Conservation (phyloP, 1,140 invertebrate genomes). For the Andricus grossulariae region DNA sequence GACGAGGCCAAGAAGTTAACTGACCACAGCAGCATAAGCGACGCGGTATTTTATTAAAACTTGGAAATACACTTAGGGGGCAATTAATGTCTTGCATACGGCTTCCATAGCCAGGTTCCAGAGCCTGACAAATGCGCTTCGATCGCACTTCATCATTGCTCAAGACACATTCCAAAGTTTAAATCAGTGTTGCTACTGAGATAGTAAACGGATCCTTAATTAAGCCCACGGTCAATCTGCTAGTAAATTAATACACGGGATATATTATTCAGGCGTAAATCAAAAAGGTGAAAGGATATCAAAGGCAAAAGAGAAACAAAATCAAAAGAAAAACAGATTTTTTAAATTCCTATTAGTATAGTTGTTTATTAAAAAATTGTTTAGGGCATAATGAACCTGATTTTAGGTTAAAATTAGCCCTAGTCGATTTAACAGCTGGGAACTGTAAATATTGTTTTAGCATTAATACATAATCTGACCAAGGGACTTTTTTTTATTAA, state of each 20-base stretch:
- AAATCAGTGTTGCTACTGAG: constrained; percentile 20
- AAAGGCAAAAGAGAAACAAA: not conserved
- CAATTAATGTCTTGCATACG: constrained; percentile 49
- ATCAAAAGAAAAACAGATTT: not conserved
- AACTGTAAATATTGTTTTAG: too few relatives aligned
- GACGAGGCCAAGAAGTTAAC: constrained; percentile 49
- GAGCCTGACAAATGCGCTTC: constrained; percentile 21
- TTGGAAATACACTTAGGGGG: constrained; percentile 47
- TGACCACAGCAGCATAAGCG: constrained; percentile 40
- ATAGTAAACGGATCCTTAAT: constrained; percentile 24
- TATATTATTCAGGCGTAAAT: not conserved
- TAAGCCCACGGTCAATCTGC: constrained; percentile 10
- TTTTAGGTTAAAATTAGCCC: too few relatives aligned
- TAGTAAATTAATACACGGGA: not conserved
- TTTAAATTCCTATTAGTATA: not conserved
- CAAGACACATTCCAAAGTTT: constrained; percentile 12
- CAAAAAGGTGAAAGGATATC: not conserved
- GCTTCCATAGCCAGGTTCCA: not conserved
- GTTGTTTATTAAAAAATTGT: not conserved
- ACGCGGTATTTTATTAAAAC: constrained; percentile 50
- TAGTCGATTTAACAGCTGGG: too few relatives aligned
- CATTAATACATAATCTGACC: too few relatives aligned
- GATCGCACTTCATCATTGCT: constrained; percentile 25
- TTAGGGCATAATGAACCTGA: too few relatives aligned
- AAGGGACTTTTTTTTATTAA: too few relatives aligned